A percentile compares a stretch with the other conserved stretches of the same genome.
These are phyloP conservation scores for Ceratosolen fusciceps DNA, from an alignment of 1,140 invertebrate genomes.

Conservation along the genomic window DNA sequence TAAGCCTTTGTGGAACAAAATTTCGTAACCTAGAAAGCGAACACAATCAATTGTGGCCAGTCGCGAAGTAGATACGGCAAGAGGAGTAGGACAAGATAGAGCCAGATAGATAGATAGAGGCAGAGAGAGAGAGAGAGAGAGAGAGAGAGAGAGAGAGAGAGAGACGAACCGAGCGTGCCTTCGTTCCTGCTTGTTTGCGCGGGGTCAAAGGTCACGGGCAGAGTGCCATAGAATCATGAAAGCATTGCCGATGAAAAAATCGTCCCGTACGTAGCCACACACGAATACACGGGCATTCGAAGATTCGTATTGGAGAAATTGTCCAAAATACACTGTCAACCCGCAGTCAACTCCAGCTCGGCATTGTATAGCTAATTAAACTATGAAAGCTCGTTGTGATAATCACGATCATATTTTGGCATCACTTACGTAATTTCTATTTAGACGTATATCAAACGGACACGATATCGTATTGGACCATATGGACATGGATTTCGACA, in stretches of 20 bases:
- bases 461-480: not conserved
- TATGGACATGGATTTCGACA: constrained; percentile 8
- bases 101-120: too few relatives aligned
- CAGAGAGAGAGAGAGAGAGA: too few relatives aligned
- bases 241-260: constrained; percentile 27
- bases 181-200: constrained; percentile 56
- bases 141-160: too few relatives aligned
- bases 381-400: constrained; percentile 61
- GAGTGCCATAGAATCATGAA: constrained; percentile 59
- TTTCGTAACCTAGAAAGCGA: constrained; percentile 34
- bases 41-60: constrained; percentile 31
- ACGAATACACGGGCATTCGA: not conserved
- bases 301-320: too few relatives aligned
- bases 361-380: constrained; percentile 63
- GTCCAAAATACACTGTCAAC: too few relatives aligned
- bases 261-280: not conserved
- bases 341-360: too few relatives aligned
- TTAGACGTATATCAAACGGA: constrained; percentile 26
- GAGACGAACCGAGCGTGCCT: constrained; percentile 57
- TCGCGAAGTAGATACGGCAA: constrained; percentile 33
- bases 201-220: constrained; percentile 66
- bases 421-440: constrained; percentile 63
- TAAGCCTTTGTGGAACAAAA: not conserved
- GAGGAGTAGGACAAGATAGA: constrained; percentile 31
- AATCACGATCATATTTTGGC: constrained; percentile 62